phyloP scores from a whole-genome alignment of 1,140 invertebrate genomes.

The Danaus plexippus region DNA sequence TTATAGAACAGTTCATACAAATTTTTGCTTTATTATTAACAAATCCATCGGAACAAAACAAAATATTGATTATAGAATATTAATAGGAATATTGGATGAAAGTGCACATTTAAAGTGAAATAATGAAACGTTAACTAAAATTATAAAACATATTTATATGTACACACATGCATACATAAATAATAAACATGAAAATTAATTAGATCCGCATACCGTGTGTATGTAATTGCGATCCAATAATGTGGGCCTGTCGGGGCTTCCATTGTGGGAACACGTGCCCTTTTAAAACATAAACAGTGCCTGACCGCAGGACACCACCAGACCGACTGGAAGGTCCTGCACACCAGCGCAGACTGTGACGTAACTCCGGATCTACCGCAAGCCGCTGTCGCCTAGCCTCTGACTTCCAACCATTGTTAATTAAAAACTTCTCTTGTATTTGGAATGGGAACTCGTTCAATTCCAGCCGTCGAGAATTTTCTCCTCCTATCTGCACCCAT shows the following conservation, averaged over 20 bases:
- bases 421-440: slow-evolving; percentile 76
- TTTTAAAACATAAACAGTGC: slow-evolving; percentile 75
- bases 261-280: slow-evolving; percentile 80
- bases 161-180: too few relatives aligned
- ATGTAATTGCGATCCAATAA: slow-evolving; percentile 75
- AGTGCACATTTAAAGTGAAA: too few relatives aligned
- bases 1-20: too few relatives aligned
- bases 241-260: slow-evolving; percentile 74
- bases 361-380: slow-evolving; percentile 77
- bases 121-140: too few relatives aligned
- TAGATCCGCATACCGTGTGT: slow-evolving; percentile 59
- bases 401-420: slow-evolving; percentile 74
- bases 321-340: slow-evolving; percentile 70
- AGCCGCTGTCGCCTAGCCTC: slow-evolving; percentile 73
- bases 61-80: too few relatives aligned
- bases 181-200: too few relatives aligned
- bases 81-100: too few relatives aligned
- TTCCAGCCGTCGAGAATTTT: slow-evolving; percentile 71
- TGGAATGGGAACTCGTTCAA: slow-evolving; percentile 73
- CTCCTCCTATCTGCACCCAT: slow-evolving; percentile 77
- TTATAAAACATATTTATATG: too few relatives aligned
- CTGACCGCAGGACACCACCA: slow-evolving; percentile 71
- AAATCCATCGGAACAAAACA: too few relatives aligned
- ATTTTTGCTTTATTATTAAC: background rate
- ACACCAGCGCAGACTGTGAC: slow-evolving; percentile 75